These are phyloP conservation scores for Saxidomus purpurata DNA, from an alignment of 1,140 invertebrate species.

Conservation along the genomic window DNA sequence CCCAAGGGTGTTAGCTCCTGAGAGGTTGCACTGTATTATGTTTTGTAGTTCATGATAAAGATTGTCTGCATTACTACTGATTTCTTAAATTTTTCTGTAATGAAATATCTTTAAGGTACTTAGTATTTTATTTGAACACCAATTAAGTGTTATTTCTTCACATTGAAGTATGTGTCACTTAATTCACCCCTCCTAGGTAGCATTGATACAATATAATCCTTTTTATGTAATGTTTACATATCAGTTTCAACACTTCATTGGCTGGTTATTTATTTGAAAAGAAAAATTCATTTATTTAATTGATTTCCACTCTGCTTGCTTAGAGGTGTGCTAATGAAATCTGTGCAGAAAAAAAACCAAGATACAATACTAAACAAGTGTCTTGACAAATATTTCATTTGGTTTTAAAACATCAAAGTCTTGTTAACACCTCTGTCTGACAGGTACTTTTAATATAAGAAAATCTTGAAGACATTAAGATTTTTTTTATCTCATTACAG, in stretches of 20 bases:
- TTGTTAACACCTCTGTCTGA: no score
- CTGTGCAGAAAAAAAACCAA: background rate
- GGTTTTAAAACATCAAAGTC: background rate
- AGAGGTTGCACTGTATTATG: no score
- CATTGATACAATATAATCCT: conserved; percentile 11
- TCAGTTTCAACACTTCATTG: background rate
- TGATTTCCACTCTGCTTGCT: background rate
- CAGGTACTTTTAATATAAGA: no score
- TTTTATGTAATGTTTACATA: conserved; percentile 40
- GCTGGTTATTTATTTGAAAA: background rate
- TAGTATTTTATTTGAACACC: no score
- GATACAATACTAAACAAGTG: no score
- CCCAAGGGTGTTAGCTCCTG: no score
- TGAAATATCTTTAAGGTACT: no score
- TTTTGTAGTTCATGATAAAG: no score
- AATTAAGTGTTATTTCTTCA: background rate
- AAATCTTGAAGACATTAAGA: no score
- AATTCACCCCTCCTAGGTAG: background rate
- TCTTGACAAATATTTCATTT: background rate
- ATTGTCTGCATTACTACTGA: no score
- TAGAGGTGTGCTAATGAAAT: background rate
- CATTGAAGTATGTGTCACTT: background rate
- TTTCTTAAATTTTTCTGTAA: no score
- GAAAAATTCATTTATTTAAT: conserved; percentile 3
- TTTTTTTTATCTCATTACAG: no score